Conservation (phyloP, 2,888 invertebrate genomes). For the Nymphalis polychloros region DNA sequence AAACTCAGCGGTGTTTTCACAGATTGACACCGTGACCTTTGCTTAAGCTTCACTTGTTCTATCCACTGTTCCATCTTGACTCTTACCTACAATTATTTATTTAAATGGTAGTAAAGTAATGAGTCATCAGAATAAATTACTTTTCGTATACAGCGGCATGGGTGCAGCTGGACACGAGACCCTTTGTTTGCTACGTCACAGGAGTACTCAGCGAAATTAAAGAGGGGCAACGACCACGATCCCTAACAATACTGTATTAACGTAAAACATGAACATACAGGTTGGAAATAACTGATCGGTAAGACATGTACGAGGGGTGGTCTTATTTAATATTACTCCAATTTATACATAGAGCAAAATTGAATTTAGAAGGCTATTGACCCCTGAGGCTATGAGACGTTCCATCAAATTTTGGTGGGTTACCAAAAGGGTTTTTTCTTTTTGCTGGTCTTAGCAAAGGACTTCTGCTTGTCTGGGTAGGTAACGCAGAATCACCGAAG, state of each 20-base stretch:
- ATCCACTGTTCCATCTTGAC: background rate
- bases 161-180: conserved; percentile 71
- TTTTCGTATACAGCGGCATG: conserved; percentile 62
- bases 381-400: too few relatives aligned
- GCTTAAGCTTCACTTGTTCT: too few relatives aligned
- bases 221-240: conserved; percentile 57
- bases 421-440: too few relatives aligned
- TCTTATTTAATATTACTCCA: background rate
- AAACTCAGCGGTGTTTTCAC: too few relatives aligned
- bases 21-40: too few relatives aligned
- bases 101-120: conserved; percentile 41
- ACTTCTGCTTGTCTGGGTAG: too few relatives aligned
- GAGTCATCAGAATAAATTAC: conserved; percentile 70
- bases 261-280: conserved; percentile 26
- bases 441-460: too few relatives aligned
- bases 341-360: too few relatives aligned
- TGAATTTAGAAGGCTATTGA: too few relatives aligned
- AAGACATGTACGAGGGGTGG: background rate
- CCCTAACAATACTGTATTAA: conserved; percentile 46
- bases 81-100: conserved; percentile 11
- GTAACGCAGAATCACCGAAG: too few relatives aligned
- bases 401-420: too few relatives aligned
- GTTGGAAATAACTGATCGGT: conserved; percentile 6
- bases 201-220: conserved; percentile 79
- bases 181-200: conserved; percentile 75